Percentiles rank a stretch among this genome's conserved stretches.
These are phyloP conservation scores for Caranx ignobilis DNA, from an alignment of 2,113 vertebrate genomes.

Conservation along the genomic window DNA sequence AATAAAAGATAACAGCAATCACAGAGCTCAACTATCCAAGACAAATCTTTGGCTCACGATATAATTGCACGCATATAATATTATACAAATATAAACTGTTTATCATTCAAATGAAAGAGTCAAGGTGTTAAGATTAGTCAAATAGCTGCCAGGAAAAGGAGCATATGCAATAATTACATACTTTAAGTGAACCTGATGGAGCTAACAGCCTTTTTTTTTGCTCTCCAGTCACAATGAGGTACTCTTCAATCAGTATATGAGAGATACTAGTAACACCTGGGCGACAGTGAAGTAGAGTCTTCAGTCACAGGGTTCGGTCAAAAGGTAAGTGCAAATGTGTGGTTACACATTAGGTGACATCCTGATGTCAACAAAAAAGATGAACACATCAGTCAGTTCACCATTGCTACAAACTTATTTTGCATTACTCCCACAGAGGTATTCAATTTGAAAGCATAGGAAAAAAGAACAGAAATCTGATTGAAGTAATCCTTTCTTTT, in stretches of 20 bases:
- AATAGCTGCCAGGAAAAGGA: too few relatives aligned
- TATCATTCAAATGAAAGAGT: too few relatives aligned
- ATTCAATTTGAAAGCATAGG: not conserved
- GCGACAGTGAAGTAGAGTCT: too few relatives aligned
- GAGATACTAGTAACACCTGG: too few relatives aligned
- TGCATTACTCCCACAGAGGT: not conserved
- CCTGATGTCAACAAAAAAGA: not conserved
- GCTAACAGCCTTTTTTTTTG: not conserved
- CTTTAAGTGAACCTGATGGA: not conserved
- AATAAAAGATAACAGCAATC: not conserved
- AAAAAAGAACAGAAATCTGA: not conserved
- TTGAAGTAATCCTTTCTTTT: not conserved
- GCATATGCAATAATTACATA: not conserved
- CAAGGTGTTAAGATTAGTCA: too few relatives aligned
- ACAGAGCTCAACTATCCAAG: not conserved
- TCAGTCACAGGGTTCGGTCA: not conserved
- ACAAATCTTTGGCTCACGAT: constrained; percentile 2
- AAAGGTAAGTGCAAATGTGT: too few relatives aligned
- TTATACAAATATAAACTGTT: too few relatives aligned
- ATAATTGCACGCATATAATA: too few relatives aligned
- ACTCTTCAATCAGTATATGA: not conserved
- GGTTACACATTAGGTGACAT: not conserved
- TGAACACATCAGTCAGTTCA: not conserved
- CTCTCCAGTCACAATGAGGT: not conserved
- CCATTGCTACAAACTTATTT: not conserved